phyloP scores from a whole-genome alignment of 2,113 vertebrate species.

The Plecturocebus donacophilus region DNA sequence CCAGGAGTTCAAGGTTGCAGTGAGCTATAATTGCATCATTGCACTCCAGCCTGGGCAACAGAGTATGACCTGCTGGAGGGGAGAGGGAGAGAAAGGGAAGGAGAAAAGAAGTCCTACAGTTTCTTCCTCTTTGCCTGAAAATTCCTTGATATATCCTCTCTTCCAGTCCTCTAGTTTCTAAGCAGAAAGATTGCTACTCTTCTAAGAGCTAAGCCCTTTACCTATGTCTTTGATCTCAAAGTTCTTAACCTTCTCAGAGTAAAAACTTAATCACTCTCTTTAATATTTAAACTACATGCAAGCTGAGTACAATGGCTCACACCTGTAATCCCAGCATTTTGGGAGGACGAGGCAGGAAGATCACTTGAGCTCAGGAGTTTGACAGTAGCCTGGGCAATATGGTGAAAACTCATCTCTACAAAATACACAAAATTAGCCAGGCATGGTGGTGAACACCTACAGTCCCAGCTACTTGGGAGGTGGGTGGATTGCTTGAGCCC shows the following conservation, averaged over 20 bases:
- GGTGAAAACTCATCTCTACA: too few relatives aligned
- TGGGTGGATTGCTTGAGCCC: too few relatives aligned
- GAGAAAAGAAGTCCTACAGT: too few relatives aligned
- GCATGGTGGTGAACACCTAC: too few relatives aligned
- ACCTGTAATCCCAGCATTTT: neutral
- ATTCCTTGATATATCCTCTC: neutral
- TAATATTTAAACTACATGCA: neutral
- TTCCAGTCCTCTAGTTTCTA: neutral
- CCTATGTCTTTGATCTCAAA: neutral
- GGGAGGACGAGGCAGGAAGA: neutral
- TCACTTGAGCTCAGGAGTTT: neutral
- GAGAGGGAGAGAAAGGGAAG: too few relatives aligned
- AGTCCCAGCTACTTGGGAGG: too few relatives aligned
- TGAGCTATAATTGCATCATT: too few relatives aligned
- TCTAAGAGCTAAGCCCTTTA: neutral
- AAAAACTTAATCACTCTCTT: neutral
- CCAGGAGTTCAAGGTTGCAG: too few relatives aligned
- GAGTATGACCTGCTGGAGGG: too few relatives aligned
- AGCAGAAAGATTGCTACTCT: neutral
- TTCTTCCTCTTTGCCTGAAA: slow-evolving; percentile 32
- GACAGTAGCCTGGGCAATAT: neutral
- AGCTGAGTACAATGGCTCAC: neutral
- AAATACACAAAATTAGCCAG: too few relatives aligned
- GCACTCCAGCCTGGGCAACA: too few relatives aligned
- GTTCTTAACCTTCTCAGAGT: neutral